Evolutionary conservation across 2,113 vertebrate species (phyloP), one percentile per base, ranked within the genome.

Genomic region (Lophura nycthemera): DNA sequence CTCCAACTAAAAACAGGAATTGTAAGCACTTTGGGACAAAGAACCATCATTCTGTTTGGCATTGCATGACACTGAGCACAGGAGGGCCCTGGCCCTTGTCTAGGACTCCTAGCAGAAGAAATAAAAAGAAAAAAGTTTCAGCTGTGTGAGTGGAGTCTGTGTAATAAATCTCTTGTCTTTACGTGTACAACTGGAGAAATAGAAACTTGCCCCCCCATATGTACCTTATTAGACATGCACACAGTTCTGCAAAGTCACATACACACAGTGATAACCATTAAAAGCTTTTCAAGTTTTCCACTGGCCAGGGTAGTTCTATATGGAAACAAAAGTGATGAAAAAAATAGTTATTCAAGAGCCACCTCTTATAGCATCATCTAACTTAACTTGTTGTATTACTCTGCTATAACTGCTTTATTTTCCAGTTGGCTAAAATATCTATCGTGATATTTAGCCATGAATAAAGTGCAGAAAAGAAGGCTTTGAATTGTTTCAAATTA

Each of bases 401-500:
- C 92, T 77, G 56, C 75, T 71, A 56, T 67, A 94, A 89, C 67
- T 83, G 67, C 57, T 32, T 75, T 86, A 50, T 79, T 88, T 73
- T 89, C 73, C 52, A 95, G 29, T 48, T 86, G 96, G 92, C 73
- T 96, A 95, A 93, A 95, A 89, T 92, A 95, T 61, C 93, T 95
- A 88, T 95, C 91, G 87, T 80, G 83, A 67, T 89, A 93, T 67
- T 93, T 93, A 91, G 60, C 95, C 88, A n/a, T 56, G 83, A 95
- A 94, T 52, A 90, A 96, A 96, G 89, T 92, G 80, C 81, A 96
- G 88, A 97, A 97, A 95, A 92, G 84, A 95, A 95, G 91, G 77
- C 94, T 96, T 71, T 60, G 72, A 92, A 85, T 93, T 95, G 91
- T 97, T 96, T 90, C 91, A 93, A 85, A 83, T 88, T 91, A 95